Percentiles rank a stretch among this genome's conserved stretches.
These are phyloP conservation scores for Himantopus leucocephalus DNA, from an alignment of 2,113 vertebrate species.

Conservation along the genomic window DNA sequence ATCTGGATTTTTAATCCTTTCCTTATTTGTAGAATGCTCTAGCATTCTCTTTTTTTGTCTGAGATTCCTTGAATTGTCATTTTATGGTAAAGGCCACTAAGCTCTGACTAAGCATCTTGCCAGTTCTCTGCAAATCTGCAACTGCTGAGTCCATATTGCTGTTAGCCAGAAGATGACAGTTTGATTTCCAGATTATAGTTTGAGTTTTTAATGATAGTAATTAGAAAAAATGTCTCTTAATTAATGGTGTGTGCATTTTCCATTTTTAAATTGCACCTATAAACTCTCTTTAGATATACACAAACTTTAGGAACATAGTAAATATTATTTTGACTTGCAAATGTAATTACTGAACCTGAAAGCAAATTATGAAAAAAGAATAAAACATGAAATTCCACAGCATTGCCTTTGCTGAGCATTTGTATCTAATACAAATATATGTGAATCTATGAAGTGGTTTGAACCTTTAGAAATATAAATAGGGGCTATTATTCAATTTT, in stretches of 20 bases:
- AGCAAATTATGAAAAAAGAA: not conserved
- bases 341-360: slow-evolving; percentile 42
- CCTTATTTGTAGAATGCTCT: not conserved
- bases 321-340: slow-evolving; percentile 60
- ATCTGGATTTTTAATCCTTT: not conserved
- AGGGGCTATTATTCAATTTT: not conserved
- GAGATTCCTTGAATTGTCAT: not conserved
- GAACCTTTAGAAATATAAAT: not conserved
- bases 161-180: not conserved
- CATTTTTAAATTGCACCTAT: slow-evolving; percentile 26
- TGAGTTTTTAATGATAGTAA: slow-evolving; percentile 4
- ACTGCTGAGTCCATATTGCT: not conserved
- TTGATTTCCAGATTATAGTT: slow-evolving; percentile 8
- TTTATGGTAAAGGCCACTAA: not conserved
- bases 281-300: slow-evolving; percentile 11
- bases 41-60: not conserved
- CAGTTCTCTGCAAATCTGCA: not conserved
- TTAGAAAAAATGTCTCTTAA: slow-evolving; percentile 19
- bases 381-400: not conserved
- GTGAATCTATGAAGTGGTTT: not conserved
- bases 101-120: not conserved
- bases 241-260: slow-evolving; percentile 1
- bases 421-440: not conserved
- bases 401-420: not conserved
- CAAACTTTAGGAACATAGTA: slow-evolving; percentile 22